Base-by-base conservation (phyloP, 2,888 invertebrate species). In the Augiades crinisus region DNA sequence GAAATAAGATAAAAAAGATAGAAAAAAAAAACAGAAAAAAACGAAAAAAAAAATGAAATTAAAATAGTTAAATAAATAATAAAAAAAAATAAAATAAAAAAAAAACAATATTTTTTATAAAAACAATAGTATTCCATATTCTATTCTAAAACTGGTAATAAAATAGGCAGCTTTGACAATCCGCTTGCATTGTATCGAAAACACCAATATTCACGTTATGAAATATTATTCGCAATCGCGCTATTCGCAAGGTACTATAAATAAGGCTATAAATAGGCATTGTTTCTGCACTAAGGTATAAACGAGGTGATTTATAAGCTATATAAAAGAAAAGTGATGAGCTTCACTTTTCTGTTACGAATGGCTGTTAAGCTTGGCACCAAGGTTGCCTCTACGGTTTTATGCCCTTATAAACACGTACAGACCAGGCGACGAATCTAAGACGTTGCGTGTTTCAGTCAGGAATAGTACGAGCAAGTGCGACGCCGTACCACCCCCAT, bases 401-500 rank as follows among this genome's bases (percentile, higher is more conserved):
- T 24, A 43, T 21, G 43, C 36, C 12, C 43, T 36, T 10, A n/a
- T 27, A 27, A 34, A 34, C 43, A 34, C 50, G 50, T 45, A 24
- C 14, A 37, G 21, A 36, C 22, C 31, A 51, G 37, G 44, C 52
- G 54, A 40, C 53, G 54, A 61, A 62, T 64, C 41, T 55, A 64
- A 68, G 67, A 60, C 58, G 58, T 81, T 75, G 82, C 82, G 82
- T 82, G 84, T 58, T 57, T 60, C 50, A 58, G 61, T 43, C 62
- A 61, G 65, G 60, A 68, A 71, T 72, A 59, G 63, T 61, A 68
- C 54, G 50, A 67, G 55, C 65, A 66, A 70, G 68, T 67, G 76
- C 76, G 73, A 76, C 67, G 69, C 72, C 75, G 80, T 83, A 75
- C 84, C 83, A 79, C 68, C 76, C 77, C 74, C 70, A 57, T 59